Base-by-base conservation (phyloP, 1,140 invertebrate genomes). In the Tetramorium parvispinum region DNA sequence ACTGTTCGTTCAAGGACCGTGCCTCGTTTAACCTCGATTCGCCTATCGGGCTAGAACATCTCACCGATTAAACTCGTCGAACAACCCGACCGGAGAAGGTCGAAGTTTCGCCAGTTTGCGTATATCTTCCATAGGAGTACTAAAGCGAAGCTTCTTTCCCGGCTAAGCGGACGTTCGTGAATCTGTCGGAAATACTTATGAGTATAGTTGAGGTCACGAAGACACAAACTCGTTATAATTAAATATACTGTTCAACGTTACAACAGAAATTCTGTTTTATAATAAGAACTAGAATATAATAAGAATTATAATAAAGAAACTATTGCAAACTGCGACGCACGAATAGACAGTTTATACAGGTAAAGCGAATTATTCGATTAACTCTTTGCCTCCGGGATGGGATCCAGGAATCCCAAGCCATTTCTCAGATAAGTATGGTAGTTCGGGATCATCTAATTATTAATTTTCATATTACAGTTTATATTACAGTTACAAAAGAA, bases 11-110 rank as follows among this genome's bases (percentile, higher is more conserved):
- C 37, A 16, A 78, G 53, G 57, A 65, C 66, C 49, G 24, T 75
- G 49, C 59, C 66, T 75, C 55, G 73, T 90, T 91, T 88, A 86
- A 88, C 68, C 86, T 70, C 78, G 87, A 90, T 90, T 86, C 71
- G 53, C 81, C 71, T 78, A 75, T 89, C 70, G 82, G 71, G 49
- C 76, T 27, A 57, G 32, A 81, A 57, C 77, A 85, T 85, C 71
- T 59, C 43, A 65, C 51, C 86, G 82, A 89, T 90, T 87, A 85
- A 89, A 87, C 63, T 76, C 37, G 55, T 70, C 61, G 70, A 78
- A 82, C 77, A 71, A 82, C 68, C 51, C 53, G 24, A n/a, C 63
- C 53, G 68, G 78, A 21, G 66, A 59, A 70, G 27, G 18, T 21
- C n/a, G 8, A 49, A 57, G 79, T 83, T 83, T 83, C 68, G 68